Conservation (phyloP, 2,888 invertebrate genomes). For the Junonia oenone region DNA sequence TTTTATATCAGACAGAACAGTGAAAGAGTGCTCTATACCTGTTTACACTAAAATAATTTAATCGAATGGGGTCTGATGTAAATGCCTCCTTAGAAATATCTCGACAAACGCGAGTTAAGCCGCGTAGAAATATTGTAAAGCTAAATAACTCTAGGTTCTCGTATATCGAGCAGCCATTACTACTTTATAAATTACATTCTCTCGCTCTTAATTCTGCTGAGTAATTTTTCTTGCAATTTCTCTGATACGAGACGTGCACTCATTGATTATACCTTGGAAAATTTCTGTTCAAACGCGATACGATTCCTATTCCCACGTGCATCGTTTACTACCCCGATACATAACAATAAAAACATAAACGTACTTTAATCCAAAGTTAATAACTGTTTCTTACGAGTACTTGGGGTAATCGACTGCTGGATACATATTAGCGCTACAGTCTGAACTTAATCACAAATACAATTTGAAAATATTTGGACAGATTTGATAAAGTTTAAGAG, state of each 20-base stretch:
- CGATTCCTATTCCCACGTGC: constrained; percentile 14
- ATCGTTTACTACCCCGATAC: not conserved
- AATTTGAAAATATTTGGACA: too few species aligned
- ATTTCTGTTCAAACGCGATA: not conserved
- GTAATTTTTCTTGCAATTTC: constrained; percentile 2
- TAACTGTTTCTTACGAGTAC: not conserved
- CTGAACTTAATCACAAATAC: not conserved
- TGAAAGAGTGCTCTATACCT: too few species aligned
- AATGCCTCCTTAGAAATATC: too few species aligned
- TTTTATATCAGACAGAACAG: too few species aligned
- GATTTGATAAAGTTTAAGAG: too few species aligned
- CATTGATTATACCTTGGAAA: not conserved
- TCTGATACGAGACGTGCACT: constrained; percentile 4
- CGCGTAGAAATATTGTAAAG: too few species aligned
- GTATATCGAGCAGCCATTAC: not conserved
- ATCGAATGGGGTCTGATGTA: too few species aligned
- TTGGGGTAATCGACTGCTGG: not conserved
- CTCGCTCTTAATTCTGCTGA: not conserved
- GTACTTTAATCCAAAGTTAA: not conserved
- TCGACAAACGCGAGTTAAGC: too few species aligned
- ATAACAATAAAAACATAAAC: not conserved
- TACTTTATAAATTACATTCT: not conserved
- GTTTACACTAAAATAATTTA: too few species aligned
- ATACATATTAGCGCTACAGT: not conserved
- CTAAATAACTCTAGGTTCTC: not conserved